Percentiles rank a stretch among this genome's conserved stretches.
phyloP scores from a whole-genome alignment of 2,113 vertebrate species.

The Zosterops borbonicus region DNA sequence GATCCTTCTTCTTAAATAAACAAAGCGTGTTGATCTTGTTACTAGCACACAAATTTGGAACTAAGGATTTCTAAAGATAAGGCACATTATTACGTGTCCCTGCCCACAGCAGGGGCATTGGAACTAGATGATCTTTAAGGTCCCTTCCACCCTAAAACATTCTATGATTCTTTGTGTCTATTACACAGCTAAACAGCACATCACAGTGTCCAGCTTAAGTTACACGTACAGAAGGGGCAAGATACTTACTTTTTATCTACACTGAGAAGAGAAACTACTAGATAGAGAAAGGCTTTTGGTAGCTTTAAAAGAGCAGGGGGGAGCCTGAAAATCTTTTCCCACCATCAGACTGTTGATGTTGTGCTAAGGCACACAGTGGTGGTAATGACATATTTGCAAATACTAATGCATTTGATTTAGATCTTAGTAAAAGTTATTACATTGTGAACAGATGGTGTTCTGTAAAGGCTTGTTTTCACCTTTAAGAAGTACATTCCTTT shows the following conservation, averaged over 20 bases:
- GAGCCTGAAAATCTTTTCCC: neutral
- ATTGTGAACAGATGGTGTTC: neutral
- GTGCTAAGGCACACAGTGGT: neutral
- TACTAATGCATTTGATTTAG: neutral
- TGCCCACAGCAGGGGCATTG: accelerated
- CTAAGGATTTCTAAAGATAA: neutral
- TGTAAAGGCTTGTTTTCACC: neutral
- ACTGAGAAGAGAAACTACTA: neutral
- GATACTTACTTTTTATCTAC: accelerated
- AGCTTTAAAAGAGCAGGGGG: neutral
- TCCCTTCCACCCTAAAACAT: neutral
- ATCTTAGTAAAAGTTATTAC: neutral
- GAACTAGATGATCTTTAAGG: neutral
- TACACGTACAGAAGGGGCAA: neutral
- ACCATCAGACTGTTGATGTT: neutral
- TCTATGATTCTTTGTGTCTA: neutral
- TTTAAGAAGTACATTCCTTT: neutral
- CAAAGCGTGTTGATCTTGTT: neutral
- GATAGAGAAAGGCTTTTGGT: neutral
- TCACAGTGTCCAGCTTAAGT: neutral
- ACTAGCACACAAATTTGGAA: neutral
- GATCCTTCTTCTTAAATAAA: neutral
- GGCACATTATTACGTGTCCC: neutral
- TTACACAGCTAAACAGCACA: neutral
- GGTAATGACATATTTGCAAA: neutral